phyloP scores from a whole-genome alignment of 1,140 invertebrate species.

The Drosophila nannoptera region DNA sequence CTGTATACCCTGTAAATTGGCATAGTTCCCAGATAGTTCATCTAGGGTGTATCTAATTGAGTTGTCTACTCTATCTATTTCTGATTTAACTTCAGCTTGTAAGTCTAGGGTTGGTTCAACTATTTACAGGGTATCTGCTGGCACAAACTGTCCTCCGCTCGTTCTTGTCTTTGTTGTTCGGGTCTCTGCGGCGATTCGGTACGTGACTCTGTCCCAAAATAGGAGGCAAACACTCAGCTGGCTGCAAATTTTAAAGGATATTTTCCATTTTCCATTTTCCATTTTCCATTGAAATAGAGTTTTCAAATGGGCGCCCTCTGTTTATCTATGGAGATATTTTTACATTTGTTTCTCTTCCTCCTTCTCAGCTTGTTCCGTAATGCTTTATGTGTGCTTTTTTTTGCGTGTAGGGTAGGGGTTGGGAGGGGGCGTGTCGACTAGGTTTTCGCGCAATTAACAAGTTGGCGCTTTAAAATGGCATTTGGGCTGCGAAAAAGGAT shows the following conservation, averaged over 20 bases:
- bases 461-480: conserved; percentile 49
- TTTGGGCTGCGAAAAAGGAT: conserved; percentile 55
- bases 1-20: conserved; percentile 12
- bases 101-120: not conserved
- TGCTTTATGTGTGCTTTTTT: too few species aligned
- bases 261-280: conserved; percentile 3
- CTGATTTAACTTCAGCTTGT: too few species aligned
- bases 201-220: conserved; percentile 61
- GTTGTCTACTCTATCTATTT: too few species aligned
- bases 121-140: not conserved
- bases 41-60: not conserved
- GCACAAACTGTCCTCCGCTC: conserved; percentile 7
- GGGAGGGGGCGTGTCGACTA: not conserved
- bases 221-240: conserved; percentile 53
- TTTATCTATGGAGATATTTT: conserved; percentile 18
- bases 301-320: conserved; percentile 4
- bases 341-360: conserved; percentile 1
- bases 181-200: conserved; percentile 41
- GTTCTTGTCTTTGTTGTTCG: conserved; percentile 19
- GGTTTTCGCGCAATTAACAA: conserved; percentile 52
- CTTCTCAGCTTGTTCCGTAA: too few species aligned
- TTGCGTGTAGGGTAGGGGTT: not conserved
- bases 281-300: conserved; percentile 18
- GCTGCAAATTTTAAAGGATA: conserved; percentile 18
- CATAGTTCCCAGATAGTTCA: not conserved